Base-by-base conservation (phyloP, 2,888 invertebrate species). In the Leucozona laternaria region DNA sequence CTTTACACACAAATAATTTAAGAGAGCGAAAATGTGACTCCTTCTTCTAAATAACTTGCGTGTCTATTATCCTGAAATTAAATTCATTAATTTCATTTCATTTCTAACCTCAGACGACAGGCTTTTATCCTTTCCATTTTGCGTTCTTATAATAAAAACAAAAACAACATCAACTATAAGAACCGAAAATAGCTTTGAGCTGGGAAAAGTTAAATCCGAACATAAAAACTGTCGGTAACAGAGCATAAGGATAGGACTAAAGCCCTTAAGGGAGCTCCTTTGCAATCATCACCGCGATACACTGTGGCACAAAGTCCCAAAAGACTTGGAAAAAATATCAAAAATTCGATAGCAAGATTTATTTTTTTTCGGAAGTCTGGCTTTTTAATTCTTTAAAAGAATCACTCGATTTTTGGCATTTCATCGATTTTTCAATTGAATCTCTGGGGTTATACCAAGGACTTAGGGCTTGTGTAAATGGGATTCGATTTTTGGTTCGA, bases 11-110 rank as follows among this genome's bases (percentile, higher is more conserved):
- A 34, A 13, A 45, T 11, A 43, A 58, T 15, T 58, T 22, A 13
- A 22, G 37, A 31, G 17, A 28, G 11, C 10, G 1, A 17, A 48
- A 31, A 66, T 34, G 31, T 25, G 31, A 31, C 34, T 50, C 22
- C 50, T 34, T 28, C 15, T 28, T 28, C 15, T 28, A 40, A 22
- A 60, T 60, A 53, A 53, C 70, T 68, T 22, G 76, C 72, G 72
- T 85, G 80, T 80, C 77, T 80, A 85, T 77, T 80, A 72, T 73
- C 34, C 53, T 45, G 57, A 85, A 80, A 85, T 85, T 85, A 85
- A 85, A 85, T 80, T 85, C 84, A 85, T 85, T 85, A 85, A 85
- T 85, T 80, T 85, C 55, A 84, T 84, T 75, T 75, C 68, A 58
- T 70, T 80, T 62, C 71, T 50, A 81, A 62, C 62, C 62, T 71